Conservation (phyloP, 1,140 invertebrate species). For the Drosophila teissieri region DNA sequence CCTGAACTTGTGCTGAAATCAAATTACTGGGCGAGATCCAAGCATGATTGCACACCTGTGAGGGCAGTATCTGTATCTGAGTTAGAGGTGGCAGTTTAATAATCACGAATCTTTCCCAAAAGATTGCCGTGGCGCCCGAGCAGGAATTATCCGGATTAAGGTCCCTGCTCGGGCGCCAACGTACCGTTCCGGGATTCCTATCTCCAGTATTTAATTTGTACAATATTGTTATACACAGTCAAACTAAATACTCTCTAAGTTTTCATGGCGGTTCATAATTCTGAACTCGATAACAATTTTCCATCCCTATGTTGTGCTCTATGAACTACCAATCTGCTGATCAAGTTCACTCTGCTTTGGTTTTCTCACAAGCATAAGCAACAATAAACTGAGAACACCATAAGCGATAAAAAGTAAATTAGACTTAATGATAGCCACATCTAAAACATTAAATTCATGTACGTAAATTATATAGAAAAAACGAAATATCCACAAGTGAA, state of each 20-base stretch:
- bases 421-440: constrained; percentile 75
- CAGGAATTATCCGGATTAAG: not conserved
- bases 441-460: constrained; percentile 73
- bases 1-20: constrained; percentile 68
- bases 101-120: not conserved
- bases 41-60: constrained; percentile 54
- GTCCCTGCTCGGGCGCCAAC: not conserved
- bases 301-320: constrained; percentile 31
- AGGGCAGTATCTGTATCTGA: constrained; percentile 35
- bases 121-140: not conserved
- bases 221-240: too few species aligned
- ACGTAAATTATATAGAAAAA: constrained; percentile 43
- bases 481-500: constrained; percentile 31
- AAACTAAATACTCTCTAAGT: too few species aligned
- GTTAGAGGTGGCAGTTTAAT: constrained; percentile 19
- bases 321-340: constrained; percentile 12
- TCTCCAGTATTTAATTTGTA: too few species aligned
- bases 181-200: too few species aligned
- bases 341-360: constrained; percentile 20
- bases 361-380: constrained; percentile 51
- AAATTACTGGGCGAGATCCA: constrained; percentile 40
- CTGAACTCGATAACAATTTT: not conserved
- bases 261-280: too few species aligned
- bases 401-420: constrained; percentile 76
- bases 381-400: constrained; percentile 49